These are phyloP conservation scores for Arctia plantaginis DNA, from an alignment of 2,888 invertebrate genomes.

Conservation along the genomic window DNA sequence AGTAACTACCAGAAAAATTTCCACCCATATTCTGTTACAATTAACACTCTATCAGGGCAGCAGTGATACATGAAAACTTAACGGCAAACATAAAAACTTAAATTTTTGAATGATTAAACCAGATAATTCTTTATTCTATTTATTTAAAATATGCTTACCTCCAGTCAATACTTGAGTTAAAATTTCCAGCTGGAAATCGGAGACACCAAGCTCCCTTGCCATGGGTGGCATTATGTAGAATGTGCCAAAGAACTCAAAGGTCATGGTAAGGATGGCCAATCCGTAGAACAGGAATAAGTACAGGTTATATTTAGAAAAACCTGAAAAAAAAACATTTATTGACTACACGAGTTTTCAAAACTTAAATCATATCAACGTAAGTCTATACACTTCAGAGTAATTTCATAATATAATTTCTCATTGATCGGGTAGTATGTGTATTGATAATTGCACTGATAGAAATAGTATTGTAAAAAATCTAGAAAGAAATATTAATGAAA, in stretches of 20 bases:
- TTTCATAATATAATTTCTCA: not conserved
- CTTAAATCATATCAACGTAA: not conserved
- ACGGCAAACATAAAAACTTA: too few relatives aligned
- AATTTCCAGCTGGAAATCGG: not conserved
- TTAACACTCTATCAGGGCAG: not conserved
- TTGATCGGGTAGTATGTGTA: too few relatives aligned
- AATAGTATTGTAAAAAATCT: too few relatives aligned
- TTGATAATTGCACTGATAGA: too few relatives aligned
- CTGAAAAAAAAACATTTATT: not conserved
- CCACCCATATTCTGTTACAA: not conserved
- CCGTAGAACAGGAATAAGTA: slow-evolving; percentile 58
- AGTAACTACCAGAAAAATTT: not conserved
- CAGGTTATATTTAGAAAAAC: slow-evolving; percentile 56
- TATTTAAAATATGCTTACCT: not conserved
- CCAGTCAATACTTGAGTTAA: not conserved
- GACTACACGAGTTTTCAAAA: not conserved
- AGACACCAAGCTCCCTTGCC: not conserved
- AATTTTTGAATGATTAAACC: not conserved
- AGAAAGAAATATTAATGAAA: too few relatives aligned
- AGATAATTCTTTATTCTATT: not conserved
- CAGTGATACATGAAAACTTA: not conserved
- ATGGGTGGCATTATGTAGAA: slow-evolving; percentile 73
- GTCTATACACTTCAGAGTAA: not conserved
- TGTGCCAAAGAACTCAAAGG: slow-evolving; percentile 69
- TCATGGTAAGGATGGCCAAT: slow-evolving; percentile 66